Evolutionary conservation across 1,140 invertebrate genomes (phyloP).

Genomic region (Contarinia nasturtii): DNA sequence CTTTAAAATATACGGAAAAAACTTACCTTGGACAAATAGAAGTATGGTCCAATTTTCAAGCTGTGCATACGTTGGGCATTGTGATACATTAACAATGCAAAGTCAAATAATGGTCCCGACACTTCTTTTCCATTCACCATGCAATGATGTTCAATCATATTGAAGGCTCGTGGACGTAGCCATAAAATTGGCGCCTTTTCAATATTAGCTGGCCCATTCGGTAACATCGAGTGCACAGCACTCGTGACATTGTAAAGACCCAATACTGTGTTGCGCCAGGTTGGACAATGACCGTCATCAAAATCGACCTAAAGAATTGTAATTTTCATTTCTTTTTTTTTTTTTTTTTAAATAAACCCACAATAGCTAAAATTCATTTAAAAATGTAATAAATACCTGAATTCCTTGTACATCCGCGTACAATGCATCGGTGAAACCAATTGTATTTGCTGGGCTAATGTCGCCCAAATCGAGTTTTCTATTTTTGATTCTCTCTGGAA

Average conservation of each 20-base stretch:
- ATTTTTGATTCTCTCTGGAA: constrained; percentile 3
- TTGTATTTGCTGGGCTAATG: constrained; percentile 32
- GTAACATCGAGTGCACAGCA: constrained; percentile 31
- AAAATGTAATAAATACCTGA: constrained; percentile 16
- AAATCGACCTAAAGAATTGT: constrained; percentile 31
- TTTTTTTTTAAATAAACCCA: neutral
- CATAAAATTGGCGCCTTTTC: constrained; percentile 36
- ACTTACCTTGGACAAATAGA: neutral
- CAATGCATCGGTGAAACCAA: constrained; percentile 31
- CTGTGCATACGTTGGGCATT: constrained; percentile 31
- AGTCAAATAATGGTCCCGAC: constrained; percentile 45
- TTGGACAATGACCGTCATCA: constrained; percentile 55
- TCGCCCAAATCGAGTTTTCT: constrained; percentile 37
- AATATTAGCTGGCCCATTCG: constrained; percentile 27
- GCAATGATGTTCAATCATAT: constrained; percentile 52
- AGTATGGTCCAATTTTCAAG: constrained; percentile 33
- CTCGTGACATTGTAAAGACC: constrained; percentile 41
- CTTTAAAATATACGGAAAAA: neutral
- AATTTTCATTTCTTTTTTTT: constrained; percentile 2
- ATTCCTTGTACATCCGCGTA: constrained; percentile 32
- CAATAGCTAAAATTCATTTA: no score
- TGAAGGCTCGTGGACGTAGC: constrained; percentile 51
- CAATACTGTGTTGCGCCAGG: constrained; percentile 45
- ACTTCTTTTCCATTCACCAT: constrained; percentile 42
- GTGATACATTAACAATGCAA: constrained; percentile 46